These are phyloP conservation scores for Philaenus spumarius DNA, from an alignment of 1,140 invertebrate species.

Conservation along the genomic window DNA sequence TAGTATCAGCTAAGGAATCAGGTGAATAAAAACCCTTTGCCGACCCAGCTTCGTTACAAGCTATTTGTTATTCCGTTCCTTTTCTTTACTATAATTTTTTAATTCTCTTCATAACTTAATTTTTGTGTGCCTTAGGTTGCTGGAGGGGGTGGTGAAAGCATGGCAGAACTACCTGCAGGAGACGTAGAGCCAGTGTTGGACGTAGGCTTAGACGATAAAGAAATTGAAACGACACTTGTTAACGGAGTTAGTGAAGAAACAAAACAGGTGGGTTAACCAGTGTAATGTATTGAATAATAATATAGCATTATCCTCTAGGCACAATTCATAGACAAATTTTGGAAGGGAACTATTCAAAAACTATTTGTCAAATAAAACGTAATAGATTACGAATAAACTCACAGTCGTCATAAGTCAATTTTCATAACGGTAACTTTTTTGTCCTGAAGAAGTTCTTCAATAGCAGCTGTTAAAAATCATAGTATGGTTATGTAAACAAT, in stretches of 20 bases:
- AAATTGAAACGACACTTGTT: conserved; percentile 11
- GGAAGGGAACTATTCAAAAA: too few species aligned
- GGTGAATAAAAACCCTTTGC: too few species aligned
- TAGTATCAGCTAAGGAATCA: neutral
- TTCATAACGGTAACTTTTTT: too few species aligned
- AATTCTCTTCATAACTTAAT: neutral
- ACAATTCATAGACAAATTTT: too few species aligned
- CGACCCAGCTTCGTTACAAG: neutral
- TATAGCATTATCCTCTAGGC: too few species aligned
- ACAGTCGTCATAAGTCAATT: too few species aligned
- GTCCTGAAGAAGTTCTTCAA: too few species aligned
- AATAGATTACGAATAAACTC: too few species aligned
- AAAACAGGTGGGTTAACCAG: neutral
- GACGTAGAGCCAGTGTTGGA: conserved; percentile 17
- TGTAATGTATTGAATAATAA: too few species aligned
- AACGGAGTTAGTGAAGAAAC: conserved; percentile 20
- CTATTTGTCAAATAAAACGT: too few species aligned
- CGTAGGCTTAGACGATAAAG: conserved; percentile 4
- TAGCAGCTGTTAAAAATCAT: too few species aligned
- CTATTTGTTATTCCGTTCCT: neutral
- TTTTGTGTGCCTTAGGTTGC: conserved; percentile 14
- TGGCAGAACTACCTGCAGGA: conserved; percentile 23
- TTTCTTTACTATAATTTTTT: neutral
- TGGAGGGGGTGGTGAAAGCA: conserved; percentile 26
- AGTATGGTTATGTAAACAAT: too few species aligned